Evolutionary conservation across 2,797 vertebrate genomes (phyloP).

Genomic region (Pyrrhura leucotis): DNA sequence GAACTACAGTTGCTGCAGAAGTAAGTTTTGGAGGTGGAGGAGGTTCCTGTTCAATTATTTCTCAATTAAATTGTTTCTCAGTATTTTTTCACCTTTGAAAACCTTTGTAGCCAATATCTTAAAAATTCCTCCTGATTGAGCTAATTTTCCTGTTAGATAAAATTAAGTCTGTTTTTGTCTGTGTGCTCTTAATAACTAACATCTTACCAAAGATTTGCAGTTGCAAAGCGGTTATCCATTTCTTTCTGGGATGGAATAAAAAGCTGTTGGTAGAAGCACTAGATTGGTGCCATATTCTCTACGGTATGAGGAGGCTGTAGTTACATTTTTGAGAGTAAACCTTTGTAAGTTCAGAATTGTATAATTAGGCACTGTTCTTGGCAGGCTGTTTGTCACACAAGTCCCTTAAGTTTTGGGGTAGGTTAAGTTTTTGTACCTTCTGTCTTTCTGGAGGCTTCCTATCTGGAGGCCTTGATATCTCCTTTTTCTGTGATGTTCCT

Average conservation of each 20-base stretch:
- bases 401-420: not conserved
- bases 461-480: not conserved
- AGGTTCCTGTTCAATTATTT: not conserved
- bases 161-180: not conserved
- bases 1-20: slow-evolving; percentile 79
- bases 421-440: not conserved
- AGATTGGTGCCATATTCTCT: accelerated
- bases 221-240: not conserved
- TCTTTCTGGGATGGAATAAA: not conserved
- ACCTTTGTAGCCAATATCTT: not conserved
- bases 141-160: not conserved
- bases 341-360: not conserved
- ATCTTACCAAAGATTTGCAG: not conserved
- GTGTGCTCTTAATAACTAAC: no score
- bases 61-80: not conserved
- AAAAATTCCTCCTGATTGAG: not conserved
- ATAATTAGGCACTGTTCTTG: not conserved
- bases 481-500: not conserved
- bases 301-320: not conserved
- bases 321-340: not conserved
- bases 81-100: not conserved
- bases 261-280: not conserved
- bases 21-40: slow-evolving; percentile 74
- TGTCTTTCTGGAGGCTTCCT: not conserved
- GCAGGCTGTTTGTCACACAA: not conserved